Percentiles rank a stretch among this genome's conserved stretches.
These are phyloP conservation scores for Campylomormyrus numenius DNA, from an alignment of 2,113 vertebrate genomes.

Conservation along the genomic window DNA sequence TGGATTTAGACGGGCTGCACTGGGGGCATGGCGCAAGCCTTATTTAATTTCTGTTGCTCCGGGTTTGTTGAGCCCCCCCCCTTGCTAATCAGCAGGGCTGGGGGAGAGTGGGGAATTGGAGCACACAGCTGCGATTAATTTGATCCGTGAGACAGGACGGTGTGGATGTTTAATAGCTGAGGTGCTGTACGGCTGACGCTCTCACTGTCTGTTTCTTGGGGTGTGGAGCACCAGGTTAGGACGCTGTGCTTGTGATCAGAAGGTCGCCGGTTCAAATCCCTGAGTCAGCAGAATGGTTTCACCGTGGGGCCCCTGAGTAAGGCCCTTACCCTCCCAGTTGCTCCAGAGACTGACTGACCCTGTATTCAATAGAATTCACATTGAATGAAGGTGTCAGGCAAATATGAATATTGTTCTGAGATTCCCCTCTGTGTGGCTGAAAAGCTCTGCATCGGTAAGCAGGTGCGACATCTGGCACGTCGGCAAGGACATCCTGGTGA, in stretches of 20 bases:
- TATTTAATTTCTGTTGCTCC: not conserved
- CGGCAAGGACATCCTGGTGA: not conserved
- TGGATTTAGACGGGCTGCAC: not conserved
- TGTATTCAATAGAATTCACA: not conserved
- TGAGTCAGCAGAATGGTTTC: not conserved
- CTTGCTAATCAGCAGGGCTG: not conserved
- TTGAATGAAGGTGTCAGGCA: not conserved
- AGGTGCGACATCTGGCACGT: not conserved
- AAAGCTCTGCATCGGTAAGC: not conserved
- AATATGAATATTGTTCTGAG: not conserved
- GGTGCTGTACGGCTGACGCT: not conserved
- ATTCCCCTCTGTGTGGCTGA: not conserved
- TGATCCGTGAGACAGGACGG: not conserved
- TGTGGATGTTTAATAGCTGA: not conserved
- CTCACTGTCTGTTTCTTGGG: not conserved
- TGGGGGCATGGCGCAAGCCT: not conserved
- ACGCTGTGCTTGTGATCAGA: not conserved
- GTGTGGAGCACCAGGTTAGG: not conserved
- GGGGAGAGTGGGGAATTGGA: not conserved
- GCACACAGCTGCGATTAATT: not conserved
- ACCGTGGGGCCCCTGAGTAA: not conserved
- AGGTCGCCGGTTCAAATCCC: not conserved
- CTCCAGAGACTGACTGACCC: not conserved
- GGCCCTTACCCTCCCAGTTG: not conserved
- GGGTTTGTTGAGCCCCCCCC: not conserved